Evolutionary conservation across 1,140 invertebrate genomes (phyloP).

Genomic region (Pseudomyrmex dendroicus): DNA sequence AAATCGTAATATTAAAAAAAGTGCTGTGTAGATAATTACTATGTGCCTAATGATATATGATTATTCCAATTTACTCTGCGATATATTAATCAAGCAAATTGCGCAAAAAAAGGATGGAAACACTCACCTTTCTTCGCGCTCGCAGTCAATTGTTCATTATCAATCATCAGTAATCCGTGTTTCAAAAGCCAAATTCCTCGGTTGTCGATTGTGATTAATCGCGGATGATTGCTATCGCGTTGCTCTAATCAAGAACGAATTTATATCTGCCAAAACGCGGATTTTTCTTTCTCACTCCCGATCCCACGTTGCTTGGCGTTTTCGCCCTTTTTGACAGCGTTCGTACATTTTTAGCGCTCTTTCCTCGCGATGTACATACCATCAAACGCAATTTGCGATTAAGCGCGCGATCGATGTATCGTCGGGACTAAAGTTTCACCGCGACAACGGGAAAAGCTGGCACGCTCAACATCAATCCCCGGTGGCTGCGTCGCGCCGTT

Average conservation of each 20-base stretch:
- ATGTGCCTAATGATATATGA: no score
- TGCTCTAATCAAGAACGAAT: neutral
- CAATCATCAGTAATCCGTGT: neutral
- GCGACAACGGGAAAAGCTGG: constrained; percentile 10
- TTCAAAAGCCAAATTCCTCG: neutral
- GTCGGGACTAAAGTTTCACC: constrained; percentile 26
- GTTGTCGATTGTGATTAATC: constrained; percentile 2
- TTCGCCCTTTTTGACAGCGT: neutral
- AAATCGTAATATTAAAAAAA: no score
- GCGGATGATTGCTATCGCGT: constrained; percentile 11
- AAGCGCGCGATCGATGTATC: constrained; percentile 22
- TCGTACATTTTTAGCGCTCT: constrained; percentile 8
- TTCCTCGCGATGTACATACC: neutral
- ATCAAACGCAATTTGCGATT: neutral
- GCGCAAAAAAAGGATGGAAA: neutral
- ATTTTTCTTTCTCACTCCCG: constrained; percentile 22
- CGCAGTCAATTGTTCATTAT: no score
- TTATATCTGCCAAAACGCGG: neutral
- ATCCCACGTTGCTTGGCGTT: neutral
- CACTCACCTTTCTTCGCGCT: constrained; percentile 15
- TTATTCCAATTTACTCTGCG: no score
- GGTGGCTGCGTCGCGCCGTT: constrained; percentile 41
- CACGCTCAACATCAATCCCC: constrained; percentile 20
- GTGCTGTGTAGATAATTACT: no score
- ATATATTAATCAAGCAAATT: no score